Percentiles rank a stretch among this genome's conserved stretches.
Conservation (phyloP, 2,797 vertebrate species). For the Thalassophryne amazonica region DNA sequence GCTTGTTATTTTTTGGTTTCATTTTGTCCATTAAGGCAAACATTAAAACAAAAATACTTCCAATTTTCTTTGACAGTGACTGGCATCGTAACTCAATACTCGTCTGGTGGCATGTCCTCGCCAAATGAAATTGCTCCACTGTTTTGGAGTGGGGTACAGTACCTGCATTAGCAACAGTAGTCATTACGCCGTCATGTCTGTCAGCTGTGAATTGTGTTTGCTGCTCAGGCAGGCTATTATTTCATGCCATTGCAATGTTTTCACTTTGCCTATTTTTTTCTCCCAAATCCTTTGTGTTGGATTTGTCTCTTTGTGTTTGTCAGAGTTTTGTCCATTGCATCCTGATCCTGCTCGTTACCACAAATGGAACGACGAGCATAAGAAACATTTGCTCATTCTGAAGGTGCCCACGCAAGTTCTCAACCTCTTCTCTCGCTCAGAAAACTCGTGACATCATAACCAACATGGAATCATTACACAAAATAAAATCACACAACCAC, state of each 20-base stretch:
- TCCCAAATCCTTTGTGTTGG: constrained; percentile 7
- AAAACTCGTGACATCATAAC: neutral
- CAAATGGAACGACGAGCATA: neutral
- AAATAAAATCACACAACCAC: neutral
- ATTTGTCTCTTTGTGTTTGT: constrained; percentile 10
- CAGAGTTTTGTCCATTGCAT: constrained; percentile 14
- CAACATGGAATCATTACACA: neutral
- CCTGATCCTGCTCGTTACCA: constrained; percentile 14
- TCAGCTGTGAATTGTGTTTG: constrained; percentile 40
- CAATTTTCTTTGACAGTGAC: constrained; percentile 26
- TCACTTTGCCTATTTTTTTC: constrained; percentile 5
- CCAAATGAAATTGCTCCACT: constrained; percentile 46
- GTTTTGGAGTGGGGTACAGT: constrained; percentile 30
- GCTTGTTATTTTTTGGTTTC: constrained; percentile 13
- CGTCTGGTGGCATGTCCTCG: constrained; percentile 13
- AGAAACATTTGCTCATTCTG: neutral
- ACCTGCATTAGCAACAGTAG: constrained; percentile 32
- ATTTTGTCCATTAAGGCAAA: constrained; percentile 17
- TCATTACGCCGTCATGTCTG: constrained; percentile 58
- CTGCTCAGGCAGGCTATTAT: constrained; percentile 33
- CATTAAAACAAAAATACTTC: constrained; percentile 24
- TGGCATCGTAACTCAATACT: constrained; percentile 30
- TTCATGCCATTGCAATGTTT: constrained; percentile 11
- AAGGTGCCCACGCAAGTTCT: neutral
- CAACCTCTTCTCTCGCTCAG: neutral